phyloP scores from a whole-genome alignment of 1,140 invertebrate genomes.

The Anastatus disparis region DNA sequence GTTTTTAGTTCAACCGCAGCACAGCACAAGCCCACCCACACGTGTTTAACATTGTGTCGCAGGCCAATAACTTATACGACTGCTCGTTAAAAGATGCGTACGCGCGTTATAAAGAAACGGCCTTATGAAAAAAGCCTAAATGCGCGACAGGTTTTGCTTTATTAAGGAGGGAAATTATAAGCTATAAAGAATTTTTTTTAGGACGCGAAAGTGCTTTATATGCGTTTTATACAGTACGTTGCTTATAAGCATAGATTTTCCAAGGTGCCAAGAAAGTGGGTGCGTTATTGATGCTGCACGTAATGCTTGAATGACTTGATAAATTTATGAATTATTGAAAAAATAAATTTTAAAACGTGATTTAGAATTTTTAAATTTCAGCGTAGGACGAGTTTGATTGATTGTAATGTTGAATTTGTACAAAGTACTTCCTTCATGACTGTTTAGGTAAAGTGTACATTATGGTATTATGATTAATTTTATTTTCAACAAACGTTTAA shows the following conservation, averaged over 20 bases:
- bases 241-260: too few relatives aligned
- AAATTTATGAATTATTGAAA: too few relatives aligned
- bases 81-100: conserved; percentile 1
- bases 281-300: background rate
- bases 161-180: conserved; percentile 26
- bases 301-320: background rate
- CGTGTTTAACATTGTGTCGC: background rate
- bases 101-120: too few relatives aligned
- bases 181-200: conserved; percentile 25
- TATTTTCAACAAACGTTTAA: too few relatives aligned
- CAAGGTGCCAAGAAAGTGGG: conserved; percentile 6
- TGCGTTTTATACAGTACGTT: too few relatives aligned
- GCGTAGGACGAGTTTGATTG: too few relatives aligned
- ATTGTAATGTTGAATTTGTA: too few relatives aligned
- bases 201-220: background rate
- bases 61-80: conserved; percentile 9
- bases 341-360: too few relatives aligned
- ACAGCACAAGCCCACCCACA: conserved; percentile 5
- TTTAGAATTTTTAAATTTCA: too few relatives aligned
- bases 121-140: background rate
- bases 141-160: conserved; percentile 1
- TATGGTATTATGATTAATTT: too few relatives aligned
- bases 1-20: background rate
- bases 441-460: too few relatives aligned
- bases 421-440: too few relatives aligned